Evolutionary conservation across 2,888 invertebrate species (phyloP).

Genomic region (Cyclophora punctaria): DNA sequence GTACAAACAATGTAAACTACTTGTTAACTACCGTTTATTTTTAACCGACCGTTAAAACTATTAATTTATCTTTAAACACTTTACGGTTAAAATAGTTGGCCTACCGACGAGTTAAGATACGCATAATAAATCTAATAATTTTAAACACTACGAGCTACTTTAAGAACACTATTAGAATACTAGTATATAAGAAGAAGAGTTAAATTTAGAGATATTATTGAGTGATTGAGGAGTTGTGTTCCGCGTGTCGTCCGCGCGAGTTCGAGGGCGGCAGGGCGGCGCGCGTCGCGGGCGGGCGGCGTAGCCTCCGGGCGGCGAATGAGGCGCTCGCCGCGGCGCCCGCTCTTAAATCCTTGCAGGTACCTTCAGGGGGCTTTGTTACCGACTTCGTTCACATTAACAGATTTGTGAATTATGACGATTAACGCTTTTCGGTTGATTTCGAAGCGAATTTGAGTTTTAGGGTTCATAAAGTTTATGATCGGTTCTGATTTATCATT

Average conservation of each 20-base stretch:
- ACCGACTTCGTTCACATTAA: conserved; percentile 3
- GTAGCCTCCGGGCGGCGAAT: conserved; percentile 46
- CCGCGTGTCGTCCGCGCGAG: conserved; percentile 11
- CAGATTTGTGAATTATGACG: too few species aligned
- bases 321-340: conserved; percentile 25
- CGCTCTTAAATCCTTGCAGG: conserved; percentile 28
- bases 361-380: conserved; percentile 1
- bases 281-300: conserved; percentile 48
- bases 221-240: too few species aligned
- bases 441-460: too few species aligned
- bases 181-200: too few species aligned
- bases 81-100: too few species aligned
- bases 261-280: conserved; percentile 14
- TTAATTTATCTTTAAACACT: neutral
- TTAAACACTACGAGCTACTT: neutral
- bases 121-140: neutral
- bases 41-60: neutral
- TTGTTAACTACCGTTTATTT: conserved; percentile 41
- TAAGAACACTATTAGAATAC: too few species aligned
- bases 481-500: too few species aligned
- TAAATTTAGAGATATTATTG: too few species aligned
- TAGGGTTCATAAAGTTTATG: too few species aligned
- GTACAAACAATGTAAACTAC: conserved; percentile 18
- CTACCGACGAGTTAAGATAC: too few species aligned
- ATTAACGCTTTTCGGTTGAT: too few species aligned